Evolutionary conservation across 1,140 invertebrate genomes (phyloP).

Genomic region (Melanaphis sacchari): DNA sequence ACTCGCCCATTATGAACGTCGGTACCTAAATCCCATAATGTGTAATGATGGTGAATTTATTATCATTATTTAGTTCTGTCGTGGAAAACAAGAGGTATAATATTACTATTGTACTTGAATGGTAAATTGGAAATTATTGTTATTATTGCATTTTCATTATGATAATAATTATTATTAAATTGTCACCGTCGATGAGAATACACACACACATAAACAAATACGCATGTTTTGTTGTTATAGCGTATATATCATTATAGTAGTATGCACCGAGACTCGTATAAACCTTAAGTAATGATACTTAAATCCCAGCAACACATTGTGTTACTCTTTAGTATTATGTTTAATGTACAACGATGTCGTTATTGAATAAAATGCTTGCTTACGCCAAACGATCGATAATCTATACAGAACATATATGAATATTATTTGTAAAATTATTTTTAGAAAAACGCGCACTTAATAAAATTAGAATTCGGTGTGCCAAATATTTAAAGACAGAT

Average conservation of each 20-base stretch:
- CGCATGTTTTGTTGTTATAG: too few relatives aligned
- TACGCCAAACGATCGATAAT: not conserved
- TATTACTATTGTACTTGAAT: not conserved
- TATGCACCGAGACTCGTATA: not conserved
- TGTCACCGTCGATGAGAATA: not conserved
- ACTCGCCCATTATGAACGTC: not conserved
- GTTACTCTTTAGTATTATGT: not conserved
- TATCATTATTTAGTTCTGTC: not conserved
- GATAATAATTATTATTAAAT: not conserved
- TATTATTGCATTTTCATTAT: not conserved
- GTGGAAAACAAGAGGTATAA: not conserved
- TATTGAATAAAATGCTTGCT: not conserved
- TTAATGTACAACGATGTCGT: not conserved
- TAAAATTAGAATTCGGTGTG: not conserved
- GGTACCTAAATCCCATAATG: not conserved
- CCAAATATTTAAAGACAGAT: not conserved
- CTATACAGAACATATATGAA: not conserved
- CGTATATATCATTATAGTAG: too few relatives aligned
- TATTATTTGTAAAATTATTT: not conserved
- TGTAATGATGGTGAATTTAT: not conserved
- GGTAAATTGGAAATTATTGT: not conserved
- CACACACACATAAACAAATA: not conserved
- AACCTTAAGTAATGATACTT: not conserved
- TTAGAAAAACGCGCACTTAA: not conserved
- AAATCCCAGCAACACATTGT: not conserved